These are phyloP conservation scores for Conger conger DNA, from an alignment of 2,113 vertebrate species.

Conservation along the genomic window DNA sequence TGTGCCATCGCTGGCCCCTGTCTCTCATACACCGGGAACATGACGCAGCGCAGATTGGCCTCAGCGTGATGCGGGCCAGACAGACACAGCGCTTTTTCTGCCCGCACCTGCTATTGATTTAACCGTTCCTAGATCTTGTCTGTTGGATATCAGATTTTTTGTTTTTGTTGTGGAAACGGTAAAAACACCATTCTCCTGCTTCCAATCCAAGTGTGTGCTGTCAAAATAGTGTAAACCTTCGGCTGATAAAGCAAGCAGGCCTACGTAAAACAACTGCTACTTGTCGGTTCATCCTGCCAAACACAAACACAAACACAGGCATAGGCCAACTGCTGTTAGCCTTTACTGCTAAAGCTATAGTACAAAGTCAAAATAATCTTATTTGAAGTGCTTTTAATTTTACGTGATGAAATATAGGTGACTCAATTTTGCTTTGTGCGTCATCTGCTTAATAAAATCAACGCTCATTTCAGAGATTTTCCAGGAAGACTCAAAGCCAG, in stretches of 20 bases:
- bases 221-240: no score
- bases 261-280: no score
- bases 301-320: no score
- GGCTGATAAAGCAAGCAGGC: no score
- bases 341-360: no score
- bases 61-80: slow-evolving; percentile 54
- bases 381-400: no score
- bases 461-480: slow-evolving; percentile 57
- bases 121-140: slow-evolving; percentile 45
- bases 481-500: slow-evolving; percentile 54
- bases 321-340: no score
- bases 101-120: slow-evolving; percentile 56
- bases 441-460: slow-evolving; percentile 18
- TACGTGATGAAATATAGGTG: no score
- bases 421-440: neutral
- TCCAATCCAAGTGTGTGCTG: no score
- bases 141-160: slow-evolving; percentile 27
- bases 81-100: slow-evolving; percentile 48
- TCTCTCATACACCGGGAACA: slow-evolving; percentile 25
- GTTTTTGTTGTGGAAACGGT: slow-evolving; percentile 39
- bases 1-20: slow-evolving; percentile 59
- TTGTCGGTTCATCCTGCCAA: no score
- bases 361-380: no score
- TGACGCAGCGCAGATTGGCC: slow-evolving; percentile 58
- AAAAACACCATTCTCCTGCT: no score